phyloP scores from a whole-genome alignment of 2,888 invertebrate species.

The Hemaris fuciformis region DNA sequence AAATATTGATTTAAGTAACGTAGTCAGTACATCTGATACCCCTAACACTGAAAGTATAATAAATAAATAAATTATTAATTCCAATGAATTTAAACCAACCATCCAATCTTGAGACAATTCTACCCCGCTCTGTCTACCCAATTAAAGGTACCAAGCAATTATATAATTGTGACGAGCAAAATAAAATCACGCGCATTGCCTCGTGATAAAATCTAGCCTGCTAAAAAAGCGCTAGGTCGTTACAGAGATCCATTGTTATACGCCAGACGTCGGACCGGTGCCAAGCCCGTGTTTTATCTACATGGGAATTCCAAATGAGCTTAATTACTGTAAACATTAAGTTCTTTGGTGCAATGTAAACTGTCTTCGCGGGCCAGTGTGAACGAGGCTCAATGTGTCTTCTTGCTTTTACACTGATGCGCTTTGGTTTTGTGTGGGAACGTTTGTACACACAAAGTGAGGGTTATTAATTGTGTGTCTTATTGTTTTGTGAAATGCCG shows the following conservation, averaged over 20 bases:
- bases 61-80: no score
- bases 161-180: background rate
- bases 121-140: background rate
- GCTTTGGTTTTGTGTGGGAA: background rate
- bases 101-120: background rate
- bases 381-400: background rate
- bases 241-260: background rate
- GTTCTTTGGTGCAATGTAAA: background rate
- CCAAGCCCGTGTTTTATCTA: constrained; percentile 3
- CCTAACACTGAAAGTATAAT: no score
- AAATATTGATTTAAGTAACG: no score
- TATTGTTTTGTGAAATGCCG: background rate
- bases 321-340: constrained; percentile 8
- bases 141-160: background rate
- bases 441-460: background rate
- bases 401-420: background rate
- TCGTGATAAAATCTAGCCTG: background rate
- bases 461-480: background rate
- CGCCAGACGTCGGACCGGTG: background rate
- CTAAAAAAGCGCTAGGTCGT: constrained; percentile 3
- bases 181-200: background rate
- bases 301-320: constrained; percentile 8
- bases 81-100: background rate
- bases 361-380: constrained; percentile 1
- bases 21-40: no score